Evolutionary conservation across 2,113 vertebrate species (phyloP), one percentile per base, ranked within the genome.

Genomic region (Regulus satrapa): DNA sequence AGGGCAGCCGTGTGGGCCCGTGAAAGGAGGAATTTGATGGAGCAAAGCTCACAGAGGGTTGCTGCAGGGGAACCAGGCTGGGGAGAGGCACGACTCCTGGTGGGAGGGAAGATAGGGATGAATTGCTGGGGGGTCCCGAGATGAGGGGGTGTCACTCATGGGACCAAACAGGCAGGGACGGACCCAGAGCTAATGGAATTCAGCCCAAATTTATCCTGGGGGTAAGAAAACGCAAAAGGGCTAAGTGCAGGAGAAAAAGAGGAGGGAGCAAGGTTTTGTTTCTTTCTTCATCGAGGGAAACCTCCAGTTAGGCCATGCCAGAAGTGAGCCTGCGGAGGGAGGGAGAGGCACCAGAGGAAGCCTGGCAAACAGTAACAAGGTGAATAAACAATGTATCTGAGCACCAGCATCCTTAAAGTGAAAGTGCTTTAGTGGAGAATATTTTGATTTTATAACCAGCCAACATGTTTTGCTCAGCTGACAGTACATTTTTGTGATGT

Each of bases 1-100:
- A 4, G 63, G 61, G n/a, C 64, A 3, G 29, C 43, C 7, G 0
- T 3, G 1, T 2, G 48, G 21, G 9, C 17, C 55, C 8, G 7
- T 4, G 40, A 16, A 43, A 38, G 15, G 31, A 52, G 26, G 51
- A 18, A 1, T 34, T 4, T 1, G 51, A 20, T 36, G 75, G n/a
- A 74, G 24, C 64, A 46, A 23, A 55, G 40, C 48, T 29, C 10
- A 1, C 1, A 1, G 34, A 18, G 31, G 32, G 4, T 59, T 90
- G 63, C 21, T 3, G 3, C 14, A n/a, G 10, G 29, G 26, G 25
- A 54, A 12, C 17, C 56, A 4, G 4, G 18, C 7, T 9, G n/a
- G 36, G 40, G 32, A 73, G 23, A 85, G 34, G 18, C 24, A 6
- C 0, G 2, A 16, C 32, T 21, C 9, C 3, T 5, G 31, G 15